Evolutionary conservation across 2,888 invertebrate genomes (phyloP), one percentile per base, ranked within the genome.

Genomic region (Argynnis bischoffii): DNA sequence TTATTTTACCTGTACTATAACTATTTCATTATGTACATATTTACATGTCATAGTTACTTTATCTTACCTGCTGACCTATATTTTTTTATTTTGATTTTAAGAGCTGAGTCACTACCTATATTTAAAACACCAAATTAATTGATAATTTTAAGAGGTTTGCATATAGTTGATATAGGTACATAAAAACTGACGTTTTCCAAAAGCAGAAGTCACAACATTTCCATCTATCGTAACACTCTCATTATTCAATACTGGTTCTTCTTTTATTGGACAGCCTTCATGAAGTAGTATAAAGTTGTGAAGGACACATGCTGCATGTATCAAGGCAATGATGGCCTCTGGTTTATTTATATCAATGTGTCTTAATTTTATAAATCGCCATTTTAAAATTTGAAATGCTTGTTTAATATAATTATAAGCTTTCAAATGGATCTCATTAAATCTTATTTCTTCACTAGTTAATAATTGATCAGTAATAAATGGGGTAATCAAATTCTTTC

Each of bases 91-190:
- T 26, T 26, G 4, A n/a, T 55, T 35, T 6, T n/a, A 35, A 16
- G 15, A n/a, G 21, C 18, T 47, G 6, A 3, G n/a, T n/a, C 35
- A 31, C 35, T 14, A 21, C 46, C 46, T 47, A 59, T n/a, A 21
- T 26, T n/a, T 26, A 26, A 48, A 26, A 26, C 1, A 16, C 2
- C 15, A 15, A 46, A 8, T 51, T 31, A n/a, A 35, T 59, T 48
- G 2, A 41, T 46, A 26, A 8, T 57, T 31, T 71, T 55, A 75
- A 53, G 70, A 67, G 64, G 57, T 72, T 69, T 87, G 85, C 72
- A 91, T 85, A 75, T 84, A 89, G 79, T 89, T 90, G 18, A 92
- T 86, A 72, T 90, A 92, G 75, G 91, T 90, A 79, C 90, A 91
- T 55, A 92, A 74, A 81, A 91, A 92, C 71, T 90, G 89, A 46